phyloP scores from a whole-genome alignment of 2,113 vertebrate genomes.

The Sphyrna mokarran region DNA sequence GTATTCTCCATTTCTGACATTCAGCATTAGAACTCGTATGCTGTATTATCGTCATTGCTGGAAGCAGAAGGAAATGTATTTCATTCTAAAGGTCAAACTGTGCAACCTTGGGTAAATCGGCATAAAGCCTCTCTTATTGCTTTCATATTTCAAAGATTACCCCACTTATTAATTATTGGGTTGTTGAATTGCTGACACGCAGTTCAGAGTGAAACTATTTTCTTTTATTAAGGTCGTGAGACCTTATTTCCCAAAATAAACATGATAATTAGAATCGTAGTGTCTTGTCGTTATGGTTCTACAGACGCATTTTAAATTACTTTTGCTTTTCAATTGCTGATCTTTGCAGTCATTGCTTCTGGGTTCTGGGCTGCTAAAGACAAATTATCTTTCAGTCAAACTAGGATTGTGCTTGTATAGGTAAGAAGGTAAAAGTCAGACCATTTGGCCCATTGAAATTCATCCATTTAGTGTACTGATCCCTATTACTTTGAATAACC shows the following conservation, averaged over 20 bases:
- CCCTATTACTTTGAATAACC: no score
- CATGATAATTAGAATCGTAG: background rate
- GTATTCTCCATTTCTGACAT: background rate
- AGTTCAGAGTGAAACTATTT: background rate
- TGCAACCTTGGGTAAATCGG: slow-evolving; percentile 13
- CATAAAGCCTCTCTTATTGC: background rate
- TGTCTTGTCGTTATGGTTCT: background rate
- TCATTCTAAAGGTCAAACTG: background rate
- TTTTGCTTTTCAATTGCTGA: slow-evolving; percentile 1
- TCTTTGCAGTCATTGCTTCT: background rate
- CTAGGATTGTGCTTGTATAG: background rate
- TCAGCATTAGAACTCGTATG: background rate
- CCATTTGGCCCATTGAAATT: background rate
- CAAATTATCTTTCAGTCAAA: background rate
- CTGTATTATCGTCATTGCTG: background rate
- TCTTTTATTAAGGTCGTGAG: background rate
- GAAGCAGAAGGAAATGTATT: background rate
- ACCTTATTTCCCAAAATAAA: background rate
- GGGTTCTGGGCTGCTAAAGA: background rate
- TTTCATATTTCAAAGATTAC: slow-evolving; percentile 4
- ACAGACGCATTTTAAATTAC: slow-evolving; percentile 28
- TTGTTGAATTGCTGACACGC: slow-evolving; percentile 13
- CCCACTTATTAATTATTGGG: slow-evolving; percentile 5
- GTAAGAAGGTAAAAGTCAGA: background rate
- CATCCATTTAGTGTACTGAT: background rate